Percentiles rank a stretch among this genome's conserved stretches.
Conservation (phyloP, 2,797 vertebrate genomes). For the Centroberyx gerrardi region DNA sequence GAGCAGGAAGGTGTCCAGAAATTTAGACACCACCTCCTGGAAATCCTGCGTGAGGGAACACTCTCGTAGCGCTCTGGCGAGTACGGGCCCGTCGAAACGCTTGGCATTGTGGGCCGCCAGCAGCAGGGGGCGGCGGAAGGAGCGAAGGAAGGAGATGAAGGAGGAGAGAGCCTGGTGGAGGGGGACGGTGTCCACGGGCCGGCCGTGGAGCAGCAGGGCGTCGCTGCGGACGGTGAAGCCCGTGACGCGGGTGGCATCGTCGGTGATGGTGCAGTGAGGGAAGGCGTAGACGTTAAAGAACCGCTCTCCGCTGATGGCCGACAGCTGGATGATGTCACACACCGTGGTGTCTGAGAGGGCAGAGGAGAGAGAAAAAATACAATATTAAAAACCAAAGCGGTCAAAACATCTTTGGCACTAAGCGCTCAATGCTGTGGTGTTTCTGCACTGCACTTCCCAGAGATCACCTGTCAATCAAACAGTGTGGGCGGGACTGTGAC, state of each 20-base stretch:
- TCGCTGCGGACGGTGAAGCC: conserved; percentile 51
- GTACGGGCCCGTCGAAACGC: conserved; percentile 73
- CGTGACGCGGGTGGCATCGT: conserved; percentile 54
- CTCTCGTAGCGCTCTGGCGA: conserved; percentile 59
- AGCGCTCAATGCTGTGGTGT: too few species aligned
- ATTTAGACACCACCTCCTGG: conserved; percentile 44
- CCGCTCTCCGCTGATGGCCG: conserved; percentile 65
- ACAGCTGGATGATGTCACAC: conserved; percentile 84
- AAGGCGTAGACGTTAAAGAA: conserved; percentile 72
- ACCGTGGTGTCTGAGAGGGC: conserved; percentile 47
- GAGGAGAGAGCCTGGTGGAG: conserved; percentile 52
- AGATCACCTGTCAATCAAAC: too few species aligned
- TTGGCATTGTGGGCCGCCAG: conserved; percentile 78
- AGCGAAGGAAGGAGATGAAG: conserved; percentile 78
- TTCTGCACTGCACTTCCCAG: too few species aligned
- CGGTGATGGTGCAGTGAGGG: conserved; percentile 51
- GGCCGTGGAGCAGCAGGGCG: neutral
- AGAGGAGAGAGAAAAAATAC: neutral
- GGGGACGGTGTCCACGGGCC: conserved; percentile 35
- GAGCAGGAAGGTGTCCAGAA: conserved; percentile 78
- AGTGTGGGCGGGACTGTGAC: too few species aligned
- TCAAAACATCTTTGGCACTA: neutral
- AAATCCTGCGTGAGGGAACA: conserved; percentile 56
- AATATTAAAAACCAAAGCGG: neutral
- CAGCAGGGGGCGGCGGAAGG: conserved; percentile 66